phyloP scores from a whole-genome alignment of 2,113 vertebrate species.

The Chaetops frenatus region DNA sequence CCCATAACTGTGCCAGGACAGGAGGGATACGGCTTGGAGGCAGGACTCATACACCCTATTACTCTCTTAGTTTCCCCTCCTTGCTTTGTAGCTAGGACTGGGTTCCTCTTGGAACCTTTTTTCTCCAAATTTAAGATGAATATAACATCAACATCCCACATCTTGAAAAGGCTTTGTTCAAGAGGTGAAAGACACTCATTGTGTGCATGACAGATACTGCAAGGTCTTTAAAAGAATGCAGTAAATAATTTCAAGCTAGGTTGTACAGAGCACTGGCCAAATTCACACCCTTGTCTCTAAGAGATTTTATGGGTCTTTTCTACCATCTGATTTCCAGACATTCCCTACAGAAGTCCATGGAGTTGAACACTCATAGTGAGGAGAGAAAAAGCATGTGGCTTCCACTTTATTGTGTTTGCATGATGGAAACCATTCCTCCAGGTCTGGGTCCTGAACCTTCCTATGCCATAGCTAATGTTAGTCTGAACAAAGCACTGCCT shows the following conservation, averaged over 20 bases:
- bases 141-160: not conserved
- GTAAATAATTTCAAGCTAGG: not conserved
- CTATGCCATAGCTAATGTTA: not conserved
- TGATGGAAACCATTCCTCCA: not conserved
- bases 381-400: not conserved
- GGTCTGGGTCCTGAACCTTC: not conserved
- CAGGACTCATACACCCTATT: not conserved
- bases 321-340: not conserved
- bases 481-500: not conserved
- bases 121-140: not conserved
- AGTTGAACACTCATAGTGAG: not conserved
- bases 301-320: not conserved
- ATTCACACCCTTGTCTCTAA: not conserved
- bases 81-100: not conserved
- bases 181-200: not conserved
- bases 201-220: not conserved
- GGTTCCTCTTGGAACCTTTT: not conserved
- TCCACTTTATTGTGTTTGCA: not conserved
- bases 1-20: not conserved
- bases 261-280: not conserved
- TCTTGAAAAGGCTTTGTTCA: not conserved
- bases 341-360: not conserved
- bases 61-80: not conserved
- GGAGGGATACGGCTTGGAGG: not conserved
- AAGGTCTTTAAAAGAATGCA: not conserved